Conservation (phyloP, 2,888 invertebrate genomes). For the Pterostichus madidus region DNA sequence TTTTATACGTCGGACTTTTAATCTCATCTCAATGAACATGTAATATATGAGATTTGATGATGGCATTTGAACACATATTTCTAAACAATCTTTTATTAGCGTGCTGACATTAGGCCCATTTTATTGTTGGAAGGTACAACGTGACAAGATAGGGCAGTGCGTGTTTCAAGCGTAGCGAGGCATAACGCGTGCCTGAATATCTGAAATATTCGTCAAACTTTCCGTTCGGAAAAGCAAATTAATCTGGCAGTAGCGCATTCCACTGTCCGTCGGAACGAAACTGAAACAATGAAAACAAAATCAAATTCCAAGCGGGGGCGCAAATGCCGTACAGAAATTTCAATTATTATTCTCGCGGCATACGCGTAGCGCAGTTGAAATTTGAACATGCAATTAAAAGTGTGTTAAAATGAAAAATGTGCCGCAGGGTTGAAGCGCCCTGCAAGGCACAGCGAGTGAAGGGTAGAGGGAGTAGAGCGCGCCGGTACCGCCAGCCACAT, state of each 20-base stretch:
- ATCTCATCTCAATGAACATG: too few relatives aligned
- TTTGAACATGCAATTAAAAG: slow-evolving; percentile 71
- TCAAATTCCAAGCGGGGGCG: slow-evolving; percentile 60
- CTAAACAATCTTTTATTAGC: slow-evolving; percentile 30
- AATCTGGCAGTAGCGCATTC: slow-evolving; percentile 63
- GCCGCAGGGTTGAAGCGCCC: slow-evolving; percentile 35
- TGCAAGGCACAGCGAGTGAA: slow-evolving; percentile 10
- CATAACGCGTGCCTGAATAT: slow-evolving; percentile 56
- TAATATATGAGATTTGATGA: too few relatives aligned
- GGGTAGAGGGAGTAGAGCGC: neutral
- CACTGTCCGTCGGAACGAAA: slow-evolving; percentile 64
- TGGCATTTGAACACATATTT: too few relatives aligned
- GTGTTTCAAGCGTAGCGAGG: slow-evolving; percentile 18
- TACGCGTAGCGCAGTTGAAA: slow-evolving; percentile 61
- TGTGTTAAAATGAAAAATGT: slow-evolving; percentile 72
- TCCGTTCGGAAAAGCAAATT: slow-evolving; percentile 61
- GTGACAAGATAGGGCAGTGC: slow-evolving; percentile 38
- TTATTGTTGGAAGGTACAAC: slow-evolving; percentile 39
- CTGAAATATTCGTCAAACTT: slow-evolving; percentile 66
- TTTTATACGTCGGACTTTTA: too few relatives aligned
- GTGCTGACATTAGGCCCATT: slow-evolving; percentile 53
- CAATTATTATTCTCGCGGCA: slow-evolving; percentile 65
- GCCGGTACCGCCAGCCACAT: slow-evolving; percentile 69
- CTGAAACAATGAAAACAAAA: slow-evolving; percentile 67
- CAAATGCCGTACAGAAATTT: slow-evolving; percentile 61